These are phyloP conservation scores for Lytechinus pictus DNA, from an alignment of 35 echinoderm and acorn worm species.

Conservation along the genomic window DNA sequence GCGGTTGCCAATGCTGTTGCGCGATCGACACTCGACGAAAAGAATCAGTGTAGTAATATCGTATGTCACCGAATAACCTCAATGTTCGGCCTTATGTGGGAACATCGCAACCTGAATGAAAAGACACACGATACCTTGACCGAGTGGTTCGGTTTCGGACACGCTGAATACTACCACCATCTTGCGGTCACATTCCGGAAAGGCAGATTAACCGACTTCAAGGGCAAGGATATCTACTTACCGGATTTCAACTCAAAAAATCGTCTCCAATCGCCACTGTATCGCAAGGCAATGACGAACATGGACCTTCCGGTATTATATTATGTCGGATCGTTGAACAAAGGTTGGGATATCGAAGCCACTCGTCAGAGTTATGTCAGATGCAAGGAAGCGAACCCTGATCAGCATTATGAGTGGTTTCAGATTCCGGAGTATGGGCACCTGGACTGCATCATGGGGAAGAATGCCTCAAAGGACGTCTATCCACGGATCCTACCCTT, in stretches of 20 bases:
- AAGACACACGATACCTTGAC: constrained; percentile 66
- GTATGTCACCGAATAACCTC: constrained; percentile 72
- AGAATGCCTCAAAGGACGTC: constrained; percentile 58
- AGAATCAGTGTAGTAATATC: constrained; percentile 66
- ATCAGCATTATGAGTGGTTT: constrained; percentile 67
- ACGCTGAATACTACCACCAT: constrained; percentile 52
- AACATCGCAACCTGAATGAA: constrained; percentile 73
- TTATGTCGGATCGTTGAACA: constrained; percentile 49
- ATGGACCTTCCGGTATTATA: not conserved
- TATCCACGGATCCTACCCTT: constrained; percentile 64
- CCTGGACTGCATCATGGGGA: constrained; percentile 74
- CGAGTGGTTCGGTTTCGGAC: constrained; percentile 62
- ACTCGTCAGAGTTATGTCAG: constrained; percentile 51
- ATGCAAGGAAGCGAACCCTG: constrained; percentile 69
- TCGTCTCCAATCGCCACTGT: not conserved
- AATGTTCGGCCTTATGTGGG: constrained; percentile 67
- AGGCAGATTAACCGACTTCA: constrained; percentile 21
- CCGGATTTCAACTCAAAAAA: constrained; percentile 55
- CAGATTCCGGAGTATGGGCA: constrained; percentile 70
- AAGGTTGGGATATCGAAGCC: constrained; percentile 65
- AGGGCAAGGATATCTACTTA: constrained; percentile 25
- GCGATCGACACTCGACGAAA: constrained; percentile 36
- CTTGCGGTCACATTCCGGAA: constrained; percentile 51
- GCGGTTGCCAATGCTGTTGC: constrained; percentile 26
- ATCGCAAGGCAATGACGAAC: not conserved